Base-by-base conservation (phyloP, 2,888 invertebrate genomes). In the Scaeva pyrastri region DNA sequence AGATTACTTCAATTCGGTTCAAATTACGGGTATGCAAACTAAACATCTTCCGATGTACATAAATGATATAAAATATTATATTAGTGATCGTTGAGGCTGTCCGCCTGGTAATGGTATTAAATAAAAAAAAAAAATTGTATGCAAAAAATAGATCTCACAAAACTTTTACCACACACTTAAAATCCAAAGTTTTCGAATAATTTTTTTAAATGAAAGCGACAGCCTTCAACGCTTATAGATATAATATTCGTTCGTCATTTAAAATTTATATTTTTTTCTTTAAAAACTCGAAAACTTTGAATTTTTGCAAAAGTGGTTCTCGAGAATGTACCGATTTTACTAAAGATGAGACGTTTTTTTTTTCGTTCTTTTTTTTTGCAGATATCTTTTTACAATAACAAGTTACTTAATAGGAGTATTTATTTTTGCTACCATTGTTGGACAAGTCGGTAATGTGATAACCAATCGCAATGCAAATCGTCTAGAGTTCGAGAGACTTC, bases 401-500 rank as follows among this genome's bases (percentile, higher is more conserved):
- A 98, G 98, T 93, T 98, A 98, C 94, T 94, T 98, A 91, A 98
- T 98, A 91, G 98, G 98, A 89, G 98, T 98, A 88, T 98, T 98
- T 94, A 98, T 98, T 93, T 98, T 98, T 93, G 98, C 98, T 76
- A 98, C 98, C 71, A 98, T 98, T 91, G 98, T 98, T 87, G 98
- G 98, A 71, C 98, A 99, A 95, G 98, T 99, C 72, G 98, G 98
- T 88, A 98, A 98, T 93, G 98, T 98, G 90, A 98, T 98, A 93
- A 98, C 98, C 70, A 99, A 99, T 93, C 95, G 98, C 89, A 99
- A 98, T 92, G 98, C 98, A 60, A 98, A 98, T 93, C 95, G 98
- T 68, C 94, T 98, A 90, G 98, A 98, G 93, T 98, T 98, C 90
- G 98, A 99, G 93, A 94, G 98, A 88, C 94, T 98, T 41, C 93